phyloP scores from a whole-genome alignment of 2,113 vertebrate species.

The Brachionichthys hirsutus region DNA sequence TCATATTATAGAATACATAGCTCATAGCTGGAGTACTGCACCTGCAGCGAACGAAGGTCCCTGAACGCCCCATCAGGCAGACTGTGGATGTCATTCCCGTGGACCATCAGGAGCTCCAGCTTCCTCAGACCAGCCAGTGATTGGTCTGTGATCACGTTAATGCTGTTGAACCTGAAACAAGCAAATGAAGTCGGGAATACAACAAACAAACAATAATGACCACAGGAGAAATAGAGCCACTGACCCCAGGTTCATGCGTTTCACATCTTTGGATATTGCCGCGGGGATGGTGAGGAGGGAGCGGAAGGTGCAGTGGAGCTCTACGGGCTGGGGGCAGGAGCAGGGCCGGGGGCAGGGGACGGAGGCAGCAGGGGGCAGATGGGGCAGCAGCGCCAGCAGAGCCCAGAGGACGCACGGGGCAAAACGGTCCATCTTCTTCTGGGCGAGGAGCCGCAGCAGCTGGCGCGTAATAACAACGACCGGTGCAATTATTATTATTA shows the following conservation, averaged over 20 bases:
- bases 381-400: slow-evolving; percentile 74
- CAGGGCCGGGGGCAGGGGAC: slow-evolving; percentile 83
- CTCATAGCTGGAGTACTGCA: slow-evolving; percentile 48
- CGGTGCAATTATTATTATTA: background rate
- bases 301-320: slow-evolving; percentile 94
- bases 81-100: slow-evolving; percentile 86
- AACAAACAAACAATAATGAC: background rate
- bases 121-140: slow-evolving; percentile 83
- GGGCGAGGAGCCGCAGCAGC: slow-evolving; percentile 17
- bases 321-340: slow-evolving; percentile 85
- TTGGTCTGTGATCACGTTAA: slow-evolving; percentile 76
- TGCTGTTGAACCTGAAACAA: slow-evolving; percentile 86
- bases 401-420: slow-evolving; percentile 36
- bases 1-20: no score
- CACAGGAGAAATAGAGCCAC: background rate
- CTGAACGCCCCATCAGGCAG: slow-evolving; percentile 83
- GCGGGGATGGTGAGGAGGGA: slow-evolving; percentile 83
- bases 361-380: slow-evolving; percentile 39
- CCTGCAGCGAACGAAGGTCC: slow-evolving; percentile 88
- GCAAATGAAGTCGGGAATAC: background rate
- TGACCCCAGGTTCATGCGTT: slow-evolving; percentile 92
- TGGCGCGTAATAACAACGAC: background rate
- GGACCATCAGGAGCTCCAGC: slow-evolving; percentile 89
- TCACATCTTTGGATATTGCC: slow-evolving; percentile 75
- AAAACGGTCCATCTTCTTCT: slow-evolving; percentile 32